Conservation (phyloP, 2,888 invertebrate species). For the Euphydryas editha region DNA sequence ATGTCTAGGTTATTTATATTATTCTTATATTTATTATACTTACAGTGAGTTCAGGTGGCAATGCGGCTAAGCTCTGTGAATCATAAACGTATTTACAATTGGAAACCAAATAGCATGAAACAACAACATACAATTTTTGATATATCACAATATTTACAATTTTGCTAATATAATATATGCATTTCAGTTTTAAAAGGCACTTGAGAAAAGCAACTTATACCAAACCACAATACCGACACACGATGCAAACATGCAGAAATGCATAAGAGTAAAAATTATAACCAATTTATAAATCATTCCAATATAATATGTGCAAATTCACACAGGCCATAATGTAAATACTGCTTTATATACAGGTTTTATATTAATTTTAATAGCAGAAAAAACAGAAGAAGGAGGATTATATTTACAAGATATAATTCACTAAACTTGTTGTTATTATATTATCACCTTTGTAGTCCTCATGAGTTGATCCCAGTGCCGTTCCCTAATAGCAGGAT, state of each 20-base stretch:
- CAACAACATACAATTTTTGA: constrained; percentile 38
- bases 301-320: constrained; percentile 32
- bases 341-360: constrained; percentile 39
- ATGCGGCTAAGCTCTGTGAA: constrained; percentile 92
- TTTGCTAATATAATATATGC: constrained; percentile 22
- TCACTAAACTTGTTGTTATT: neutral
- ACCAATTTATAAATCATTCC: constrained; percentile 47
- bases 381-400: constrained; percentile 30
- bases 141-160: constrained; percentile 31
- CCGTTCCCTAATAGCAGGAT: constrained; percentile 96
- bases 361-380: neutral
- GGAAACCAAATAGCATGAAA: constrained; percentile 48
- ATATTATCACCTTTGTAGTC: constrained; percentile 91
- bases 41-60: constrained; percentile 91
- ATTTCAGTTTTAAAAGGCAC: constrained; percentile 30
- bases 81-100: constrained; percentile 81
- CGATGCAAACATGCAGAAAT: constrained; percentile 41
- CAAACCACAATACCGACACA: constrained; percentile 32
- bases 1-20: constrained; percentile 5
- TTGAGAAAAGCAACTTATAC: constrained; percentile 28
- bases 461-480: constrained; percentile 99
- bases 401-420: constrained; percentile 37
- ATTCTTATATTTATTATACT: constrained; percentile 74
- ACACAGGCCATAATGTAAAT: constrained; percentile 42
- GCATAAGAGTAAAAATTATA: constrained; percentile 49